Evolutionary conservation across 2,888 invertebrate species (phyloP).

Genomic region (Oligia strigilis): DNA sequence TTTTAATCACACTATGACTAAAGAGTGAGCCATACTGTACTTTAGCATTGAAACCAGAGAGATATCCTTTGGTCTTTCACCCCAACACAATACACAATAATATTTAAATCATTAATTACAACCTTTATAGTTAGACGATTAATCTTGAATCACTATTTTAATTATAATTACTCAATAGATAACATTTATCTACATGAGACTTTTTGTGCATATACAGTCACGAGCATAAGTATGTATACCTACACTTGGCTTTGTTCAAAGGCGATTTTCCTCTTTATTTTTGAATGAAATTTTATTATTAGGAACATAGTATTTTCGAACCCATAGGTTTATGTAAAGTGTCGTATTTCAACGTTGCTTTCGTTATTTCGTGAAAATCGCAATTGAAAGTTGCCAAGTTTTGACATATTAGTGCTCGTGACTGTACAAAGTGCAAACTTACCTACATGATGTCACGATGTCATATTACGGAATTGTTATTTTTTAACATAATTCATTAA

Average conservation of each 20-base stretch:
- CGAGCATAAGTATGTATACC: too few species aligned
- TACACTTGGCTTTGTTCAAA: too few species aligned
- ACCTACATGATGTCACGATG: conserved; percentile 2
- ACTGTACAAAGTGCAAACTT: background rate
- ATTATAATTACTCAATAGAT: conserved; percentile 10
- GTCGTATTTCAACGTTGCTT: too few species aligned
- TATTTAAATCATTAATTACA: background rate
- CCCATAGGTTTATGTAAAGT: too few species aligned
- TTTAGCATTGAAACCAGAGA: conserved; percentile 21
- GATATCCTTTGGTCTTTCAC: conserved; percentile 49
- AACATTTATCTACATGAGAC: background rate
- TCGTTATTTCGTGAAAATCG: too few species aligned
- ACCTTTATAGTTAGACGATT: background rate
- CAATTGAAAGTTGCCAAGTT: too few species aligned
- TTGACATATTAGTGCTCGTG: too few species aligned
- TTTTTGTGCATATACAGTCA: background rate
- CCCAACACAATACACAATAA: background rate
- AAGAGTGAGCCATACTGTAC: conserved; percentile 14
- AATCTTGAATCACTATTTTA: conserved; percentile 21
- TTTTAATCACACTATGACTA: conserved; percentile 28
- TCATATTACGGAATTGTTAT: background rate
- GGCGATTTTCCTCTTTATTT: too few species aligned
- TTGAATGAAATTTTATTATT: too few species aligned
- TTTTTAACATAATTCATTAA: background rate
- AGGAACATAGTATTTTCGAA: too few species aligned